These are phyloP conservation scores for Saimiri boliviensis DNA, from an alignment of 2,113 vertebrate species.

Conservation along the genomic window DNA sequence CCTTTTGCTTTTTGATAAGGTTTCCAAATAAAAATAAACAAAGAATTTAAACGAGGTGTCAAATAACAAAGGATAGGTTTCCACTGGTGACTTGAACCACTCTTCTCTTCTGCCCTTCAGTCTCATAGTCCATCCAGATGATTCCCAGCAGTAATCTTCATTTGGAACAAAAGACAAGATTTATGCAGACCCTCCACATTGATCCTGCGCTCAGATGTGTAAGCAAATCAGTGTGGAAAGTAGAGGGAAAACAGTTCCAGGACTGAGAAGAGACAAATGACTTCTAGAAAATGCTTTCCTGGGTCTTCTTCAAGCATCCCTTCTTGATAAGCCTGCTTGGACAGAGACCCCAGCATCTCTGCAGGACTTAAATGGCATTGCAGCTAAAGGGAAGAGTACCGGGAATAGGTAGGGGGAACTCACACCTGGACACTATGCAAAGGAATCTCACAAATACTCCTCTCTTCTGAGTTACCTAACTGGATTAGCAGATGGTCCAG, in stretches of 20 bases:
- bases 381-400: background rate
- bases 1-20: slow-evolving; percentile 13
- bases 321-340: background rate
- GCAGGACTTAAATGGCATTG: background rate
- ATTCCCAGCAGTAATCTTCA: background rate
- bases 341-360: background rate
- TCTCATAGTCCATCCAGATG: background rate
- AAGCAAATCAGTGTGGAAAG: background rate
- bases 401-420: background rate
- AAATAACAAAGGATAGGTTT: background rate
- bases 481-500: background rate
- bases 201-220: background rate
- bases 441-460: background rate
- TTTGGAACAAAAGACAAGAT: background rate
- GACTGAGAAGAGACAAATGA: background rate
- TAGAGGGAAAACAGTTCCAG: background rate
- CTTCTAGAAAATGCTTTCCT: background rate
- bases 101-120: background rate
- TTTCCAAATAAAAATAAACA: slow-evolving; percentile 35
- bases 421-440: background rate
- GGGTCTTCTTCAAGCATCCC: background rate
- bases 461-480: background rate
- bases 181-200: background rate
- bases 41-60: slow-evolving; percentile 9
- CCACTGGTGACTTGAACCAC: background rate